These are phyloP conservation scores for Xiphias gladius DNA, from an alignment of 2,113 vertebrate species.

Conservation along the genomic window DNA sequence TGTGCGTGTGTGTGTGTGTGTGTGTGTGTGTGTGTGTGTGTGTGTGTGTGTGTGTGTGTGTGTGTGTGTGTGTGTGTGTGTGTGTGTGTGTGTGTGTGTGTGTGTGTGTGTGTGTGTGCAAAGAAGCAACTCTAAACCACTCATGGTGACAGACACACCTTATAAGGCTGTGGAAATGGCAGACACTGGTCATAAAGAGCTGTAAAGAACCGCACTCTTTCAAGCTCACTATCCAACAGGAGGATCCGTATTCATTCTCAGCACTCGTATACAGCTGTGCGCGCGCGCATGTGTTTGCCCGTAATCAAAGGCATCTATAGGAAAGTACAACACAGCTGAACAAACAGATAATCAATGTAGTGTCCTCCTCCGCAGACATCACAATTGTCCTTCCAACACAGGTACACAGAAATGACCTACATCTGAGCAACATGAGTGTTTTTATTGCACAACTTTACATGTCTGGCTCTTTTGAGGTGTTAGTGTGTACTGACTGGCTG, in stretches of 20 bases:
- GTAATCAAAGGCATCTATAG: slow-evolving; percentile 65
- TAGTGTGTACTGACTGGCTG: background rate
- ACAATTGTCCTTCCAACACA: slow-evolving; percentile 15
- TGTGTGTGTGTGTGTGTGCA: slow-evolving; percentile 19
- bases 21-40: slow-evolving; percentile 34
- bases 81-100: slow-evolving; percentile 41
- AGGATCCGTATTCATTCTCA: slow-evolving; percentile 34
- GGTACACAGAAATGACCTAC: slow-evolving; percentile 1
- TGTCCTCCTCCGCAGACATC: slow-evolving; percentile 25
- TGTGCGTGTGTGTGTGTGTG: slow-evolving; percentile 40
- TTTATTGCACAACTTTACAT: slow-evolving; percentile 42
- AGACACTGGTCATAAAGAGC: slow-evolving; percentile 49
- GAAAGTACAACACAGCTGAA: slow-evolving; percentile 56
- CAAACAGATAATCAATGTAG: slow-evolving; percentile 72
- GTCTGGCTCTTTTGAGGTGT: background rate
- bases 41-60: slow-evolving; percentile 33
- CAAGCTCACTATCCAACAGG: slow-evolving; percentile 26
- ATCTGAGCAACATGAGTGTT: slow-evolving; percentile 18
- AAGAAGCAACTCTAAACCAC: slow-evolving; percentile 22
- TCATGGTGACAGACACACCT: slow-evolving; percentile 67
- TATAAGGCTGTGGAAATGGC: slow-evolving; percentile 75
- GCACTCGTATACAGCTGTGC: slow-evolving; percentile 12
- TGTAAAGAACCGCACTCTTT: slow-evolving; percentile 8
- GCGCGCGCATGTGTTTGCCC: slow-evolving; percentile 15
- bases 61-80: slow-evolving; percentile 38